Conservation (phyloP, 1,140 invertebrate genomes). For the Scaptomyza graminum region DNA sequence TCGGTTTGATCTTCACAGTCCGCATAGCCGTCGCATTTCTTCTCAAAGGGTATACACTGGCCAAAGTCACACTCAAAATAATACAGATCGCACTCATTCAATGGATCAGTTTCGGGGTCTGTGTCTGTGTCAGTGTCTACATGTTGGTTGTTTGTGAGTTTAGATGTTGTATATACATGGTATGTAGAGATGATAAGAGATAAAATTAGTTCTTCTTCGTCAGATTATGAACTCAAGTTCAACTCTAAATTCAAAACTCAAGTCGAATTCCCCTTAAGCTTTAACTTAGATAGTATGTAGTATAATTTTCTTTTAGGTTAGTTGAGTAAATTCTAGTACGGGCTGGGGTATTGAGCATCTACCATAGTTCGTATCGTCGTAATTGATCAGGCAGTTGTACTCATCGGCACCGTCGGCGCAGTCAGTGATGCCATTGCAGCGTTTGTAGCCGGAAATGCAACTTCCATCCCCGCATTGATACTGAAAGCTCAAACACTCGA, state of each 20-base stretch:
- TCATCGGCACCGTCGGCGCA: conserved; percentile 89
- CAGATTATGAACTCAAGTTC: conserved; percentile 4
- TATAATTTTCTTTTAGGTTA: conserved; percentile 1
- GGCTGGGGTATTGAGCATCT: conserved; percentile 21
- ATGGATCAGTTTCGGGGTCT: conserved; percentile 56
- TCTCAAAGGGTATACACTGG: conserved; percentile 84
- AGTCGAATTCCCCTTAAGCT: not conserved
- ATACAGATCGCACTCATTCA: conserved; percentile 71
- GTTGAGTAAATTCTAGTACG: not conserved
- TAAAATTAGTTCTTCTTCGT: conserved; percentile 16
- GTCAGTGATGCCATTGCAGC: conserved; percentile 88
- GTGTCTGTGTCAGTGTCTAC: conserved; percentile 53
- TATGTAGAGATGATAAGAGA: conserved; percentile 31
- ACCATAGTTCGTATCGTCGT: conserved; percentile 75
- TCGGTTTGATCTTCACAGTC: conserved; percentile 91
- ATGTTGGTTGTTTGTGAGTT: conserved; percentile 35
- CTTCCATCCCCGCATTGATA: conserved; percentile 88
- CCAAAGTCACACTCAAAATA: conserved; percentile 80
- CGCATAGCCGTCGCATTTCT: conserved; percentile 87
- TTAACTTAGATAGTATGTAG: not conserved
- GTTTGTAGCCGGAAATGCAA: conserved; percentile 87
- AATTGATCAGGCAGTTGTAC: conserved; percentile 85
- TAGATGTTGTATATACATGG: conserved; percentile 26
- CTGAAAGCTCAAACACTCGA: conserved; percentile 72
- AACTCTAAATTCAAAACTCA: too few relatives aligned